These are phyloP conservation scores for Celastrina argiolus DNA, from an alignment of 2,888 invertebrate genomes.

Conservation along the genomic window DNA sequence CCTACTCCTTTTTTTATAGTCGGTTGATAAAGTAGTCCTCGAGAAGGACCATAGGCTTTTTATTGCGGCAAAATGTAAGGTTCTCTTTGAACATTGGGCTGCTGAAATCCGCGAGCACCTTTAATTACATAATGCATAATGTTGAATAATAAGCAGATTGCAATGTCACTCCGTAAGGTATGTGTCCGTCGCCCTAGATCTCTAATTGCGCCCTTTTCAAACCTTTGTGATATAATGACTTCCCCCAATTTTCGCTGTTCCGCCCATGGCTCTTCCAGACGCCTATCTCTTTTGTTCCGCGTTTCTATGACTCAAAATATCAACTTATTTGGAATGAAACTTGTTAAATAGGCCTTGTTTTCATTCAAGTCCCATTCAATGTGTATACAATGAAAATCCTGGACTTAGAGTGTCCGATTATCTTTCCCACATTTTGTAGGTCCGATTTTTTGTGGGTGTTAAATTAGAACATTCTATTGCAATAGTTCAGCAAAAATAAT, in stretches of 20 bases:
- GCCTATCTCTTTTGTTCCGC: neutral
- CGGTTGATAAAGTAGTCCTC: no score
- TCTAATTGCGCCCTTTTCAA: slow-evolving; percentile 67
- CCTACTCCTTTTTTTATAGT: no score
- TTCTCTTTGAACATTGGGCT: no score
- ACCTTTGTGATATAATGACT: slow-evolving; percentile 63
- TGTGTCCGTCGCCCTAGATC: slow-evolving; percentile 48
- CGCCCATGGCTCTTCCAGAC: slow-evolving; percentile 40
- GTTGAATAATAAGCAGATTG: neutral
- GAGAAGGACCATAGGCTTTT: no score
- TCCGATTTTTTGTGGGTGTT: no score
- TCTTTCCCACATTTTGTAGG: no score
- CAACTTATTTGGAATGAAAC: slow-evolving; percentile 1
- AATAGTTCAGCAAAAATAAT: no score
- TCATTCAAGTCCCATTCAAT: neutral
- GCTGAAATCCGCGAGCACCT: no score
- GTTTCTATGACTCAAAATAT: neutral
- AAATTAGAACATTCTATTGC: no score
- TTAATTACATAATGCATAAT: neutral
- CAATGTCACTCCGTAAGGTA: slow-evolving; percentile 30
- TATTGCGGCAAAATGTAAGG: neutral
- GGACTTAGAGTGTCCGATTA: no score
- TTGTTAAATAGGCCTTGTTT: neutral
- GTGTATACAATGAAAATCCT: neutral
- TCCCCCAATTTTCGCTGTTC: slow-evolving; percentile 59